Percentiles rank a stretch among this genome's conserved stretches.
These are phyloP conservation scores for Hiodon tergisus DNA, from an alignment of 2,113 vertebrate species.

Conservation along the genomic window DNA sequence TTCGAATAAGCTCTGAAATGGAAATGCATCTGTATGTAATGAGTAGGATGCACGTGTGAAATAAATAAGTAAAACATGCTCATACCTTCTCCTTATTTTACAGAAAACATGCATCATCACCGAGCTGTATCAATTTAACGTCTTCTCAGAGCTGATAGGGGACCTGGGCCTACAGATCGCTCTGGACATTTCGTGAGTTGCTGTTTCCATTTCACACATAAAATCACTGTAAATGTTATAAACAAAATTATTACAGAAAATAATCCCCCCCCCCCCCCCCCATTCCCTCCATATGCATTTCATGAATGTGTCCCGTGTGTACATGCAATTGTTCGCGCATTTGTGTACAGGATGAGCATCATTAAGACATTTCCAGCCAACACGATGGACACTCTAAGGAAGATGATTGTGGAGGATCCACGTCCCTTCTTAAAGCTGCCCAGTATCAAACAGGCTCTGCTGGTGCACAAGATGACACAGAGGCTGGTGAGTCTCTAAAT, in stretches of 20 bases:
- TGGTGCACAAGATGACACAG: conserved; percentile 65
- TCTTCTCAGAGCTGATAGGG: conserved; percentile 55
- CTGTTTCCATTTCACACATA: neutral
- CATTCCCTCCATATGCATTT: neutral
- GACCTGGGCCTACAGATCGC: conserved; percentile 61
- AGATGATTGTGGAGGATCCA: conserved; percentile 48
- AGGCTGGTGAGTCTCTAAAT: conserved; percentile 50
- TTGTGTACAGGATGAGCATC: conserved; percentile 50
- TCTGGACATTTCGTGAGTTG: conserved; percentile 65
- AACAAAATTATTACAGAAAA: neutral
- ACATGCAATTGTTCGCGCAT: neutral
- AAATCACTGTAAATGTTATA: neutral
- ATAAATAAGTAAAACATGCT: no score
- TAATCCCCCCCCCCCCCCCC: neutral
- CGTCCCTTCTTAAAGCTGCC: conserved; percentile 53
- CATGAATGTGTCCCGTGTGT: neutral
- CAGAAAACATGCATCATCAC: conserved; percentile 66
- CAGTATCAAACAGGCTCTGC: conserved; percentile 51
- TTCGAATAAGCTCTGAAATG: no score
- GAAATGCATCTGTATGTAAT: no score
- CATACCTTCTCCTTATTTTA: conserved; percentile 12
- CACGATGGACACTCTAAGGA: conserved; percentile 55
- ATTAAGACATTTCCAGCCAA: conserved; percentile 56
- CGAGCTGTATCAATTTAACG: conserved; percentile 49
- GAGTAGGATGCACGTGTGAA: no score